phyloP scores from a whole-genome alignment of 2,888 invertebrate species.

The Ichneumoninae sp. region DNA sequence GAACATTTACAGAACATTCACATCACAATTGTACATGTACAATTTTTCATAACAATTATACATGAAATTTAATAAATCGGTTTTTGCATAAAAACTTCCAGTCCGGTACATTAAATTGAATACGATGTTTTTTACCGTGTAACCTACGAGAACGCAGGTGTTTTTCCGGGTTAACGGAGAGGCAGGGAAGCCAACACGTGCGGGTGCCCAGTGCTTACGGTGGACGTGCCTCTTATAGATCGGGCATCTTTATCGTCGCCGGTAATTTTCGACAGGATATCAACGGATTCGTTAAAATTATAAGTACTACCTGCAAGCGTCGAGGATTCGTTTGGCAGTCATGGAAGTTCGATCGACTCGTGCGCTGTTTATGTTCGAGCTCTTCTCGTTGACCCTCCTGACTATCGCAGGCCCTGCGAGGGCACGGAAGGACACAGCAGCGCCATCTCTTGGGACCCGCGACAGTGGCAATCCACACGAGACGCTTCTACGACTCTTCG shows the following conservation, averaged over 20 bases:
- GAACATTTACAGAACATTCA: too few relatives aligned
- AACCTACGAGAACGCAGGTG: conserved; percentile 40
- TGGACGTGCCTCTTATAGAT: background rate
- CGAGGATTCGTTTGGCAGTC: background rate
- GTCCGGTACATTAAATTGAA: too few relatives aligned
- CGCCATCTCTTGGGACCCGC: background rate
- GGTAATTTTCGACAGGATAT: too few relatives aligned
- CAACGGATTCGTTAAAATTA: too few relatives aligned
- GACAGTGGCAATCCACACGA: conserved; percentile 72
- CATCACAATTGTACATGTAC: too few relatives aligned
- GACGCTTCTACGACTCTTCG: conserved; percentile 71
- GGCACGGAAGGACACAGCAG: background rate
- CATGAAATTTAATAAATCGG: too few relatives aligned
- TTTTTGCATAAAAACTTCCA: too few relatives aligned
- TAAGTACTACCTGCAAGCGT: too few relatives aligned
- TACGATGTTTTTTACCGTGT: too few relatives aligned
- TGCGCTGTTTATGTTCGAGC: background rate
- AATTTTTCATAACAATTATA: too few relatives aligned
- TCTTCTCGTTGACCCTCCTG: conserved; percentile 15
- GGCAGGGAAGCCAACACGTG: background rate
- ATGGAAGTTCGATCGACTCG: conserved; percentile 26
- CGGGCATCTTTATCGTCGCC: too few relatives aligned
- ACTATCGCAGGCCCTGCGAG: background rate
- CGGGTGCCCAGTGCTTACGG: background rate
- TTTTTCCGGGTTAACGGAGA: background rate